Evolutionary conservation across 2,113 vertebrate species (phyloP).

Genomic region (Deroptyus accipitrinus): DNA sequence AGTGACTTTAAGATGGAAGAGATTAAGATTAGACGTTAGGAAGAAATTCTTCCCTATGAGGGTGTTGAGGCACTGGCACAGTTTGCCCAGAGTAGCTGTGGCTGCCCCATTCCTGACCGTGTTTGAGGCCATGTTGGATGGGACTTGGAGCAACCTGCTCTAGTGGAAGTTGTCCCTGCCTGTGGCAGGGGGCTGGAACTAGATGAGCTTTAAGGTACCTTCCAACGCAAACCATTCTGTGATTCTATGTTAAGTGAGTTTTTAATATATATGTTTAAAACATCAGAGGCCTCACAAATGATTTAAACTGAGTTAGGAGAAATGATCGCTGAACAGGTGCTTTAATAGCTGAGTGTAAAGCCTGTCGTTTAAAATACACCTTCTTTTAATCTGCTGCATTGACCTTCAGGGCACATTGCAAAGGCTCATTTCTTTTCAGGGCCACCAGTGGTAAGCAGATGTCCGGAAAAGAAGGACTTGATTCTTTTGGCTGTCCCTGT

Average conservation of each 20-base stretch:
- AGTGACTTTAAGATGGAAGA: not conserved
- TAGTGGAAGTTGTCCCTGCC: not conserved
- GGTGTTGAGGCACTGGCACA: not conserved
- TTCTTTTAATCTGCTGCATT: not conserved
- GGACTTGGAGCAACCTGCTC: not conserved
- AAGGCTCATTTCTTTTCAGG: not conserved
- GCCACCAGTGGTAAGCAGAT: not conserved
- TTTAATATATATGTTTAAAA: not conserved
- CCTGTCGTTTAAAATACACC: not conserved
- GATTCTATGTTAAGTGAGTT: not conserved
- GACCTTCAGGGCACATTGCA: not conserved
- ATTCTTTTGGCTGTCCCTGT: not conserved
- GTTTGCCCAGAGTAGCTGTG: not conserved
- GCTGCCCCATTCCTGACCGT: not conserved
- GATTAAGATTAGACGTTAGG: not conserved
- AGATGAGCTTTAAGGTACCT: not conserved
- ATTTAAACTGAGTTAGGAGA: conserved; percentile 1
- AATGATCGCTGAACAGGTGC: not conserved
- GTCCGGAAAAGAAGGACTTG: not conserved
- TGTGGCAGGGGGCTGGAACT: not conserved
- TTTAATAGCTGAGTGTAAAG: not conserved
- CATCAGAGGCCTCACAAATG: not conserved
- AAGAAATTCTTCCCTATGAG: not conserved
- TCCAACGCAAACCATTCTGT: not conserved
- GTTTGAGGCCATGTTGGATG: not conserved